Evolutionary conservation across 2,113 vertebrate genomes (phyloP), one percentile per base, ranked within the genome.

Genomic region (Patagioenas fasciata): DNA sequence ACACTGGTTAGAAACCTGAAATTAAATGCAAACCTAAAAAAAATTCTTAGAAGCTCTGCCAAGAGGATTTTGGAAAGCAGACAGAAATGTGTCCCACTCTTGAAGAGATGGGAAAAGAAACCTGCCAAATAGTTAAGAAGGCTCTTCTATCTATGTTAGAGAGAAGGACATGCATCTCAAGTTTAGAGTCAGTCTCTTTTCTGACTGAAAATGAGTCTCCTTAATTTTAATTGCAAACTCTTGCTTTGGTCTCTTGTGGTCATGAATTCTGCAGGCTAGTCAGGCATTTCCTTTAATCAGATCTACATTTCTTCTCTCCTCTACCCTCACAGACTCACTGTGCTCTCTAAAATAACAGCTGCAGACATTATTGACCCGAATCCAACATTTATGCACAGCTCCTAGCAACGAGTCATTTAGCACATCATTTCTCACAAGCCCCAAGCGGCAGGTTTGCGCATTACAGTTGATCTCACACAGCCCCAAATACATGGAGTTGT

Each of bases 201-300:
- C 57, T 65, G 31, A 72, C 26, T 51, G 67, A 94, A 93, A 94
- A 91, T 82, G 74, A 60, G 29, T 13, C 14, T 75, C 9, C 24
- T 89, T 74, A 85, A 81, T 82, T 96, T 94, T 82, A 85, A 53
- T 75, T 91, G 53, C 29, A 88, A 81, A 58, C 19, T 9, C 25
- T 74, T 86, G 2, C 32, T 80, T 90, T 80, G 5, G n/a, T 78
- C 64, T 81, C 83, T 36, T 64, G 80, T 93, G 65, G 66, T 53
- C 21, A 64, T 17, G 7, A 67, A 16, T 92, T 94, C 83, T 6
- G 6, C 28, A 81, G 38, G 10, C 32, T 56, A 71, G 38, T 64
- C 57, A 89, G 60, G 60, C 3, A 31, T 75, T 95, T 95, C 29
- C 34, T 84, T 79, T 84, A 67, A 75, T 88, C 38, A 81, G 6